Evolutionary conservation across 1,140 invertebrate species (phyloP).

Genomic region (Saccostrea cuccullata): DNA sequence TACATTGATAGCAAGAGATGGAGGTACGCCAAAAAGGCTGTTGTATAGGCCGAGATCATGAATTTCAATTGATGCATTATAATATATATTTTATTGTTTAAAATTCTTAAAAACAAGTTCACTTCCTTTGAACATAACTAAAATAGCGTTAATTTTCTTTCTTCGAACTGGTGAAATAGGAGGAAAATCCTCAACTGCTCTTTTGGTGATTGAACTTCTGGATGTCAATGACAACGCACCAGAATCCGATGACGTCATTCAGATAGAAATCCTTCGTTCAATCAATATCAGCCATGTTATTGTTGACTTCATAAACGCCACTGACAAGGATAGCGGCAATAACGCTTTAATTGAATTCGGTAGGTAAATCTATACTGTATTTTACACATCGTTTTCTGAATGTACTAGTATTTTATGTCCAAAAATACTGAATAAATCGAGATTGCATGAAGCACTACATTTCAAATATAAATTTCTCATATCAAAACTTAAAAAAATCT

Average conservation of each 20-base stretch:
- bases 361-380: not conserved
- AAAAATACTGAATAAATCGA: no score
- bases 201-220: not conserved
- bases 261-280: not conserved
- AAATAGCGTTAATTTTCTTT: no score
- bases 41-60: no score
- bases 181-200: not conserved
- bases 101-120: no score
- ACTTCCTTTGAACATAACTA: no score
- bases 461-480: not conserved
- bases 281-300: not conserved
- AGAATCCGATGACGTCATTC: constrained; percentile 4
- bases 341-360: not conserved
- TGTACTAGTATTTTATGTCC: no score
- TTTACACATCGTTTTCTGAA: no score
- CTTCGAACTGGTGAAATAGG: not conserved
- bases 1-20: constrained; percentile 15
- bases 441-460: not conserved
- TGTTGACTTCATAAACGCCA: not conserved
- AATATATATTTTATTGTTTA: no score
- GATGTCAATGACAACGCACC: constrained; percentile 5
- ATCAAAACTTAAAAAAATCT: not conserved
- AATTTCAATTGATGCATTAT: no score
- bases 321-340: not conserved
- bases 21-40: not conserved